phyloP scores from a whole-genome alignment of 2,113 vertebrate species.

The Eulemur macaco region DNA sequence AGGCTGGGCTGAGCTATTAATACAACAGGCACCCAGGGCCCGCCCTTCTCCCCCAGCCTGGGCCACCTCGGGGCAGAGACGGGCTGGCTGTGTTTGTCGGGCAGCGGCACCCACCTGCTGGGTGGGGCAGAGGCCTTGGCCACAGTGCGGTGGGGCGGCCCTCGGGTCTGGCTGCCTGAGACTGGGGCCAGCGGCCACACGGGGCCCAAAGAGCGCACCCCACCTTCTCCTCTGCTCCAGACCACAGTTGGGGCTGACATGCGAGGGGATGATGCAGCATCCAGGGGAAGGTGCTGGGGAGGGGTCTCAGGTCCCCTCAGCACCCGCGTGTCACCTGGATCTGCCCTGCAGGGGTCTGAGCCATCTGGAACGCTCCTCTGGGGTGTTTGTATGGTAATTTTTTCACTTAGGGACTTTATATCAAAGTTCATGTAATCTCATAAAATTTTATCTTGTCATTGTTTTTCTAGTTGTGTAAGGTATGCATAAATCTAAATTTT shows the following conservation, averaged over 20 bases:
- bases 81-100: neutral
- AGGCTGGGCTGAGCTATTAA: no score
- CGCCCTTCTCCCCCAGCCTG: neutral
- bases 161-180: accelerated
- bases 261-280: neutral
- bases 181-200: neutral
- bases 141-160: neutral
- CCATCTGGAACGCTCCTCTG: neutral
- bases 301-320: neutral
- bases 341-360: neutral
- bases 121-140: neutral
- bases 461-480: neutral
- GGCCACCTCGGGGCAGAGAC: neutral
- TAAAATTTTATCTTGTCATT: neutral
- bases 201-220: no score
- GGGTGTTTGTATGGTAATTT: accelerated
- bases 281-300: neutral
- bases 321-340: neutral
- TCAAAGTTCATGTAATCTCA: neutral
- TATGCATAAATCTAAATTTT: neutral
- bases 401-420: no score
- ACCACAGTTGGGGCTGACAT: neutral
- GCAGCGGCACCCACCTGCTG: neutral
- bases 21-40: neutral
- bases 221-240: neutral